Conservation (phyloP, 2,888 invertebrate genomes). For the Agonopterix subpropinquella region DNA sequence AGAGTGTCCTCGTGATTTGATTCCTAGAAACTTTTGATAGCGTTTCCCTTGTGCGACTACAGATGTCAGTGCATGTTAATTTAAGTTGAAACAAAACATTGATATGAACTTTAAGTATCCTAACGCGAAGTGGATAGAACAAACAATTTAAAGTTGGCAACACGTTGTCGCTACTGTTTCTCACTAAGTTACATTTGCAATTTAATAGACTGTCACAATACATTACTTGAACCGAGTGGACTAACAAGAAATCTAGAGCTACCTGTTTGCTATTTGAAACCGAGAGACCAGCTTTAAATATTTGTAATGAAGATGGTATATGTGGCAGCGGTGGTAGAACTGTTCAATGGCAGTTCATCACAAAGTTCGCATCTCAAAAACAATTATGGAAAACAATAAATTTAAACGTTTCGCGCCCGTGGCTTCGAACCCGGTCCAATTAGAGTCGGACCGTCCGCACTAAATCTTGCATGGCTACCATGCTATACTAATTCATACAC, state of each 20-base stretch:
- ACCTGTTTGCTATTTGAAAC: constrained; percentile 10
- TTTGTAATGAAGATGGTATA: constrained; percentile 43
- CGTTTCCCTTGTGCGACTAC: too few relatives aligned
- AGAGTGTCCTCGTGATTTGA: too few relatives aligned
- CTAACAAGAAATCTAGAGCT: constrained; percentile 11
- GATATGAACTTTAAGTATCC: not conserved
- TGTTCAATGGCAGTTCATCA: constrained; percentile 20
- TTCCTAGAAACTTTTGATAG: too few relatives aligned
- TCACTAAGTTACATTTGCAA: constrained; percentile 11
- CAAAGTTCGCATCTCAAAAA: constrained; percentile 55
- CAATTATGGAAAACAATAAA: constrained; percentile 70
- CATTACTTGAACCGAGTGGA: constrained; percentile 12
- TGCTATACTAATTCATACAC: constrained; percentile 72
- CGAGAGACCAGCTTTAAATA: constrained; percentile 17
- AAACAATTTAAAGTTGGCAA: not conserved
- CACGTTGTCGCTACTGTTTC: constrained; percentile 11
- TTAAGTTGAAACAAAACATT: not conserved
- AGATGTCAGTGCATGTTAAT: too few relatives aligned
- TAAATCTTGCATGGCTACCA: constrained; percentile 70
- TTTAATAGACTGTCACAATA: constrained; percentile 13
- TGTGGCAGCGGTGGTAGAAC: constrained; percentile 16
- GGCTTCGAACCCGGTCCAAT: constrained; percentile 68
- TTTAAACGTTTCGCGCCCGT: constrained; percentile 62
- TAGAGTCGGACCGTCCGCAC: constrained; percentile 58
- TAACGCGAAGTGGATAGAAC: too few relatives aligned